Evolutionary conservation across 2,888 invertebrate genomes (phyloP), one percentile per base, ranked within the genome.

Genomic region (Drosophila setosimentum): DNA sequence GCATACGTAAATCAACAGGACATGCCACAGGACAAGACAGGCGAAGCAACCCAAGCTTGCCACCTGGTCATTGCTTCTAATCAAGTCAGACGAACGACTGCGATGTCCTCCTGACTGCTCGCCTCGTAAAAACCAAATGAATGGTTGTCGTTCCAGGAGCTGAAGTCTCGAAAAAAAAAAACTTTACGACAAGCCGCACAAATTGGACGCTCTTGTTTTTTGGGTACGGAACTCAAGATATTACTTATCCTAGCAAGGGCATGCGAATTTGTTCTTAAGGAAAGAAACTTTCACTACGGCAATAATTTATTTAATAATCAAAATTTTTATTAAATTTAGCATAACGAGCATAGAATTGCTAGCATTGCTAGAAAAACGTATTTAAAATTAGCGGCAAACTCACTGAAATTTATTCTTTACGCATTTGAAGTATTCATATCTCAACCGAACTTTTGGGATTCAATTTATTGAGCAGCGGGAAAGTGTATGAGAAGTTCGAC

Each of bases 161-260:
- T 59, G 62, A 58, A 64, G 68, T 67, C 58, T 73, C 58, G 61
- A 72, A 72, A 54, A 55, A 29, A 49, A 87, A 86, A 89, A 87
- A 87, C 81, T 87, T 87, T 87, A 87, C 87, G 87, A 89, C 90
- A 86, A 89, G 90, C 87, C 87, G 67, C 87, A 89, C 87, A 87
- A 87, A 87, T 87, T 87, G 87, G 83, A 89, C 66, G 80, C 78
- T 61, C 76, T 78, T 68, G 64, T 76, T 86, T 86, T 37, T 54
- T 80, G 54, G 61, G 49, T 30, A 63, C 35, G 49, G 5, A 55
- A 64, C 73, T 65, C 55, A 53, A 50, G 65, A 55, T 30, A 30
- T 66, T 51, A 32, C 50, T 29, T 18, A 29, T 42, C 30, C 24
- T 29, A 37, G 1, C 0, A 0, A 2, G 54, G 53, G 75, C 42